Conservation (phyloP, 2,888 invertebrate species). For the Anoplius nigerrimus region DNA sequence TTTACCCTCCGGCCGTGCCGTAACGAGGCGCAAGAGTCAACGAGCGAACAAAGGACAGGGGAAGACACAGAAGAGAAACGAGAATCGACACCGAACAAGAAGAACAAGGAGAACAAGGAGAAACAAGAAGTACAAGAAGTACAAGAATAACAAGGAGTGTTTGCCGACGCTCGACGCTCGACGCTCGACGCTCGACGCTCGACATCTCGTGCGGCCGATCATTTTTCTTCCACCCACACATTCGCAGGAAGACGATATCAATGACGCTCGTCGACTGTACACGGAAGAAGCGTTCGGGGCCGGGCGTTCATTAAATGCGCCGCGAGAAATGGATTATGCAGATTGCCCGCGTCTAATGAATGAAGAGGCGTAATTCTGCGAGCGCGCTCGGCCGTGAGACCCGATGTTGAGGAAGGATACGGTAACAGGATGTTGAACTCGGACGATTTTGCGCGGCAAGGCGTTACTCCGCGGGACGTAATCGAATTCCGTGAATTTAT, state of each 20-base stretch:
- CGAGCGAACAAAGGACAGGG: slow-evolving; percentile 11
- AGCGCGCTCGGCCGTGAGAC: too few species aligned
- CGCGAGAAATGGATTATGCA: slow-evolving; percentile 5
- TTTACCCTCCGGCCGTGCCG: too few species aligned
- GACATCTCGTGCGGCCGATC: slow-evolving; percentile 40
- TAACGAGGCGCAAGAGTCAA: slow-evolving; percentile 10
- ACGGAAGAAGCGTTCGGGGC: slow-evolving; percentile 18
- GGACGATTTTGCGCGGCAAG: too few species aligned
- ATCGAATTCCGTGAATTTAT: too few species aligned
- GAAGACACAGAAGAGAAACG: too few species aligned
- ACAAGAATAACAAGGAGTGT: background rate
- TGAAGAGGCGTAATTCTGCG: slow-evolving; percentile 3
- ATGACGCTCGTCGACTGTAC: background rate
- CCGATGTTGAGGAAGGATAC: too few species aligned
- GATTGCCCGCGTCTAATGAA: slow-evolving; percentile 25
- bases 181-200: slow-evolving; percentile 30
- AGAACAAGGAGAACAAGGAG: too few species aligned
- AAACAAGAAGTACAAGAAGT: too few species aligned
- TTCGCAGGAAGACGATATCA: background rate
- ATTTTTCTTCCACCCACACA: slow-evolving; percentile 48
- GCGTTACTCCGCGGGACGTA: too few species aligned
- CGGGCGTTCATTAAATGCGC: slow-evolving; percentile 25
- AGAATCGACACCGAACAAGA: too few species aligned
- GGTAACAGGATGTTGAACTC: too few species aligned
- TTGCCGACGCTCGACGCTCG: slow-evolving; percentile 27